phyloP scores from a whole-genome alignment of 92 coral and sea anemone species.

The Epizoanthus ramosus region DNA sequence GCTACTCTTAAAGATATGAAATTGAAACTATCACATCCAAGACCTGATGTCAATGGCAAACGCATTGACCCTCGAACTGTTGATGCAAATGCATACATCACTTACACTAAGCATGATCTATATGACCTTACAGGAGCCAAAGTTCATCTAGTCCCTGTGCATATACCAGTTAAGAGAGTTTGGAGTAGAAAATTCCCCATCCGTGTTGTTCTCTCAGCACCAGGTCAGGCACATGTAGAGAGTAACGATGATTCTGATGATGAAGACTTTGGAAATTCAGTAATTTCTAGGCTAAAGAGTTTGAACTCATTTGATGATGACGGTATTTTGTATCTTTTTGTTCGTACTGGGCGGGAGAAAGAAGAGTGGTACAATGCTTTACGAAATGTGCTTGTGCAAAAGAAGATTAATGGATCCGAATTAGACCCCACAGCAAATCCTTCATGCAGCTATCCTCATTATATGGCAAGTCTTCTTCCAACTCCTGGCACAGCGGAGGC shows the following conservation, averaged over 20 bases:
- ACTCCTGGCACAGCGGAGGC: conserved; percentile 52
- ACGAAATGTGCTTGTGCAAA: conserved; percentile 51
- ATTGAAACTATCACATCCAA: conserved; percentile 81
- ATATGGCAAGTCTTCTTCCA: conserved; percentile 83
- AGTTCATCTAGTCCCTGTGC: conserved; percentile 74
- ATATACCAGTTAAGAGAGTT: conserved; percentile 74
- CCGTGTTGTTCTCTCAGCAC: conserved; percentile 56
- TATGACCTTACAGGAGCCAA: conserved; percentile 75
- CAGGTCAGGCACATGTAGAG: conserved; percentile 45
- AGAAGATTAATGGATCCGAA: conserved; percentile 44
- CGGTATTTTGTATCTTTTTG: conserved; percentile 66
- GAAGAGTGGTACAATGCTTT: conserved; percentile 93
- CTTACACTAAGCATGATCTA: conserved; percentile 64
- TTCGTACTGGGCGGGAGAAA: conserved; percentile 92
- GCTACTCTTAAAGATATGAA: conserved; percentile 68
- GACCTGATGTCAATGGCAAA: conserved; percentile 66
- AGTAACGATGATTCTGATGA: conserved; percentile 29
- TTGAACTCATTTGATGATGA: conserved; percentile 66
- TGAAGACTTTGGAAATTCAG: conserved; percentile 48
- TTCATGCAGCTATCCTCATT: conserved; percentile 81
- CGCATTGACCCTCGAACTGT: conserved; percentile 77
- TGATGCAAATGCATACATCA: conserved; percentile 53
- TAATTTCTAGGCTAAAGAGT: conserved; percentile 44
- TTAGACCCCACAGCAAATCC: conserved; percentile 23
- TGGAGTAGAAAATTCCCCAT: conserved; percentile 97